Evolutionary conservation across 2,113 vertebrate species (phyloP), one percentile per base, ranked within the genome.

Genomic region (Cygnus buccinator): DNA sequence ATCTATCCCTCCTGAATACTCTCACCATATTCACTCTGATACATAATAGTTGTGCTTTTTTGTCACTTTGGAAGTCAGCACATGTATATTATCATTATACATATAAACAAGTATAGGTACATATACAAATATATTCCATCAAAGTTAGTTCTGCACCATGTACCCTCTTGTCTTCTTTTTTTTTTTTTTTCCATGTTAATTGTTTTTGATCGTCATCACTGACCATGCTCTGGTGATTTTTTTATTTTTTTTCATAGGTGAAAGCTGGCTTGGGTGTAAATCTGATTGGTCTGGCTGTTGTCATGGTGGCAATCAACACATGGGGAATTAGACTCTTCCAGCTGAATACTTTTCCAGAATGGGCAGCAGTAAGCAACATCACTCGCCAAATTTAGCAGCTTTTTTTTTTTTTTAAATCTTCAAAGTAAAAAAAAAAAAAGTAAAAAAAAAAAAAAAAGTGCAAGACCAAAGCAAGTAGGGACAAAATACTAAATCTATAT

Each of bases 211-310:
- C n/a, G 29, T 61, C 63, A 50, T 48, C 52, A 95, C 25, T 19
- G 10, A 25, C 55, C 0, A 1, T 63, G 15, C 18, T 54, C 48
- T 95, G 62, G 31, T 78, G 70, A 21, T 48, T 46, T 21, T 21
- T 48, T 48, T 39, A 37, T 92, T 95, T 96, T 52, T 13, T 73
- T 93, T 87, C 76, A 18, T 94, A 99, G 99, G 99, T 99, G 88
- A 99, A 99, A 97, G 99, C 99, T 58, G 99, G 99, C 58, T 98
- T 99, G 8, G 99, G 99, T 65, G 99, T 99, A 95, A 99, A 99
- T 89, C 96, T 99, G 82, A 99, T 99, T 41, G 99, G 99, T 3
- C 97, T 99, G 82, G 97, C 98, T n/a, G 98, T 99, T 71, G 99
- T 99, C 73, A 99, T 98, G 98, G 97, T 99, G 96, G 99, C 99